Base-by-base conservation (phyloP, 2,113 vertebrate genomes). In the Gavialis gangeticus region DNA sequence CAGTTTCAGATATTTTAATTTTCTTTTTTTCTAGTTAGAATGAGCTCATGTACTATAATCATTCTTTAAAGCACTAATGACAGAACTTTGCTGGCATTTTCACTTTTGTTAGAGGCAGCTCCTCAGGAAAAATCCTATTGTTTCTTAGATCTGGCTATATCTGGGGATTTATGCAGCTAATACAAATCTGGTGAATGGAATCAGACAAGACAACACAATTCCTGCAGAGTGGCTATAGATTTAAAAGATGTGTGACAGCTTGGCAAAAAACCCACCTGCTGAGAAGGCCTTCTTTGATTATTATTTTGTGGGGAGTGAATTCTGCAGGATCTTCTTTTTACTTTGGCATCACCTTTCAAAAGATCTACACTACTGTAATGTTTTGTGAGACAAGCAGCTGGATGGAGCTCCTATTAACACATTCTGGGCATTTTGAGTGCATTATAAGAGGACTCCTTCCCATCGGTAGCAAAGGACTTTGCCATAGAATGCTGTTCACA, bases 101-200 rank as follows among this genome's bases (percentile, higher is more conserved):
- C n/a, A 58, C 21, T 89, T 82, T 90, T 59, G 16, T 71, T 30
- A 73, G 24, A 54, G 82, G 55, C n/a, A 27, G 55, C n/a, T 73
- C 22, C 71, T 92, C 24, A 34, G n/a, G 86, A 93, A 56, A 89
- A 84, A 27, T 57, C 10, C 59, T 12, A 10, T 18, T 93, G 24
- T 66, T 89, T 71, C 54, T 73, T 56, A 46, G 5, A 5, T 24
- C 78, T 91, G 75, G 21, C 13, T 81, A 55, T 28, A 55, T 82
- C 54, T 67, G 12, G 2, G 5, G 71, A 18, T n/a, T 85, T 16
- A 5, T 81, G 34, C 27, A 79, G 4, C 16, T 75, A 85, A 83
- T 87, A 55, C 15, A 75, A 75, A 91, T 76, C 71, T 22, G 30
- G 57, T 57, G 34, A 85, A 94, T 89, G 46, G 27, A 91, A 92